These are phyloP conservation scores for Buathra laborator DNA, from an alignment of 2,888 invertebrate genomes.

Conservation along the genomic window DNA sequence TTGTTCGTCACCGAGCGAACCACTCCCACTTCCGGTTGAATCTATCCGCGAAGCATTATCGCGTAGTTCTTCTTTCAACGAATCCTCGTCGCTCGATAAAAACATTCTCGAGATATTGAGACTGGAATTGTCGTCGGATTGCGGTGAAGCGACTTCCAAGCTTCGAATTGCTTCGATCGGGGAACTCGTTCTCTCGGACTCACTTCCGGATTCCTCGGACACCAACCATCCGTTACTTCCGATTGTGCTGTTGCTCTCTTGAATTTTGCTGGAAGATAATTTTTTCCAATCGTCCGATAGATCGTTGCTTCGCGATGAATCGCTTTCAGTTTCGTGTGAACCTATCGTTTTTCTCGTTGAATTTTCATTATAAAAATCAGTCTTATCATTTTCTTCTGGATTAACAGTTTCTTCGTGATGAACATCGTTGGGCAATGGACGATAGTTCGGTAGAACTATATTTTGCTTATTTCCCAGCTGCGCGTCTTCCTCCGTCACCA, in stretches of 20 bases:
- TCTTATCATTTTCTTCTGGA: conserved; percentile 23
- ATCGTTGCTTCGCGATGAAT: conserved; percentile 12
- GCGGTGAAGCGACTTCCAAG: background rate
- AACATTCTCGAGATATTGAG: conserved; percentile 42
- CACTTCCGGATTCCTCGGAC: conserved; percentile 78
- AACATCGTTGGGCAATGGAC: background rate
- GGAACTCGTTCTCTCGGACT: conserved; percentile 71
- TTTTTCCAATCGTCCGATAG: conserved; percentile 23
- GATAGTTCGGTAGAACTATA: conserved; percentile 27
- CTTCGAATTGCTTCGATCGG: conserved; percentile 20
- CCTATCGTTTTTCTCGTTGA: conserved; percentile 14
- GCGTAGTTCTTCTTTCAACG: conserved; percentile 27
- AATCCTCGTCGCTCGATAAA: conserved; percentile 56
- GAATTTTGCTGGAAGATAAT: background rate
- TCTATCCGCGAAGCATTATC: conserved; percentile 24
- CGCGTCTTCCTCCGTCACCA: conserved; percentile 78
- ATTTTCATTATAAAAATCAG: conserved; percentile 46
- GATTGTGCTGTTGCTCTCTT: conserved; percentile 63
- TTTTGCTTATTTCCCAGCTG: conserved; percentile 19
- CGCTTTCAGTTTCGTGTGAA: background rate
- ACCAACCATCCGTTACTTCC: conserved; percentile 79
- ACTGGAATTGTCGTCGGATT: conserved; percentile 54
- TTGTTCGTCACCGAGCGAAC: conserved; percentile 23
- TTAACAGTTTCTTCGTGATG: background rate
- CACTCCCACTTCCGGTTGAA: conserved; percentile 13